phyloP scores from a whole-genome alignment of 2,113 vertebrate species.

The Blennius ocellaris region DNA sequence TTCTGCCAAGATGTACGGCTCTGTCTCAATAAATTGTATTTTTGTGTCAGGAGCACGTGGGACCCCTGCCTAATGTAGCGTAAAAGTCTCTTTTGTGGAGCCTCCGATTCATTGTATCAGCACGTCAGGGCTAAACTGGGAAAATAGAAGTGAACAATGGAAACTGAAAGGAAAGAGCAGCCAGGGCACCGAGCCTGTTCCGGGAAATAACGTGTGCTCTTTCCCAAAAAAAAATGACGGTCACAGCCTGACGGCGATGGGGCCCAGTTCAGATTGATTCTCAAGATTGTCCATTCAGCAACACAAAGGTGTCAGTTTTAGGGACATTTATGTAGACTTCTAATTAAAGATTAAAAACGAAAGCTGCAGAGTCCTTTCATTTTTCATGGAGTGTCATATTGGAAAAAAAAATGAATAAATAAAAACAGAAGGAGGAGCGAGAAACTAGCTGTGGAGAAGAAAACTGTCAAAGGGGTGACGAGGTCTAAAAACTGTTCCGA shows the following conservation, averaged over 20 bases:
- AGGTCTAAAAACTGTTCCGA: too few species aligned
- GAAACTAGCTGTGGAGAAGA: too few species aligned
- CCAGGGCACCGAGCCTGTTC: constrained; percentile 64
- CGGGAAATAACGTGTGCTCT: constrained; percentile 60
- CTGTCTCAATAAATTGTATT: constrained; percentile 78
- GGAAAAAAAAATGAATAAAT: too few species aligned
- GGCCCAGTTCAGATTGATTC: constrained; percentile 22
- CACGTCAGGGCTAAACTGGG: constrained; percentile 73
- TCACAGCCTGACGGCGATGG: constrained; percentile 10
- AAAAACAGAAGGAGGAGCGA: too few species aligned
- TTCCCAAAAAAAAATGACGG: constrained; percentile 57
- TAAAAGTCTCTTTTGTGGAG: constrained; percentile 81
- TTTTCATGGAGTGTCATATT: too few species aligned
- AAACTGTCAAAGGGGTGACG: too few species aligned
- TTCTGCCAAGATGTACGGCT: constrained; percentile 62
- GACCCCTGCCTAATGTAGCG: constrained; percentile 78
- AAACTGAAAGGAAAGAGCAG: constrained; percentile 62
- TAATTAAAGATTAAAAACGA: constrained; percentile 31
- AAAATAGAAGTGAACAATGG: constrained; percentile 74
- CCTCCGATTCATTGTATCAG: constrained; percentile 77
- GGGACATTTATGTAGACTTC: constrained; percentile 5
- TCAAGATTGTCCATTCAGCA: constrained; percentile 29
- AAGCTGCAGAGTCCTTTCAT: constrained; percentile 1
- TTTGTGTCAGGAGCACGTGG: constrained; percentile 74
- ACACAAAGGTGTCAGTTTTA: constrained; percentile 1